Evolutionary conservation across 2,888 invertebrate genomes (phyloP), one percentile per base, ranked within the genome.

Genomic region (Camponotus fellah): DNA sequence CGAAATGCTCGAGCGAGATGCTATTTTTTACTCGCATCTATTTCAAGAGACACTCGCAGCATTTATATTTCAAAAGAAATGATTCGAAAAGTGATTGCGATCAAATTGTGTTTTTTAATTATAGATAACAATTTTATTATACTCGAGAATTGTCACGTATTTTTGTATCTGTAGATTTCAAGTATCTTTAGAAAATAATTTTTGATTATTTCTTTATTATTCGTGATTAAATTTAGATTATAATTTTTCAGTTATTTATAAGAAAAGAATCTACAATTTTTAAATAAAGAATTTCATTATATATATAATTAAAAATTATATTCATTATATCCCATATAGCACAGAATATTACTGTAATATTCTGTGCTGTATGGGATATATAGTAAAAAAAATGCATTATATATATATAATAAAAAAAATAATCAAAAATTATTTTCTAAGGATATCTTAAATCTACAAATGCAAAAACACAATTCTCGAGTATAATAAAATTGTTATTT

Each of bases 1-100:
- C 32, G 53, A 53, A 53, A 82, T 64, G 53, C 32, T 17, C 37
- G 68, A 83, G 77, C 43, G n/a, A 77, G 82, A 68, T 14, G 34
- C 34, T 46, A 62, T 34, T 62, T 75, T 43, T 43, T 1, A 14
- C 14, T 74, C 2, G 60, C 26, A 14, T 62, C n/a, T 32, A 60
- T 46, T 34, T 46, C 34, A 46, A 62, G n/a, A 62, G 10, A 21
- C 21, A 60, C 17, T n/a, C 3, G 34, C 34, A 21, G 60, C 40
- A 34, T 46, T n/a, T 32, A 60, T 32, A 60, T 46, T 34, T 46
- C 34, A 34, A 46, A 14, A 46, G 21, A 17, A 21, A 64, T 32
- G 46, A 26, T 17, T 43, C 8, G 9, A 75, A 34, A 37, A 26
- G 26, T 26, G 26, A 26, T 26, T 26, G 1, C 14, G 14, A 34